phyloP scores from a whole-genome alignment of 2,113 vertebrate genomes.

The Scatophagus argus region DNA sequence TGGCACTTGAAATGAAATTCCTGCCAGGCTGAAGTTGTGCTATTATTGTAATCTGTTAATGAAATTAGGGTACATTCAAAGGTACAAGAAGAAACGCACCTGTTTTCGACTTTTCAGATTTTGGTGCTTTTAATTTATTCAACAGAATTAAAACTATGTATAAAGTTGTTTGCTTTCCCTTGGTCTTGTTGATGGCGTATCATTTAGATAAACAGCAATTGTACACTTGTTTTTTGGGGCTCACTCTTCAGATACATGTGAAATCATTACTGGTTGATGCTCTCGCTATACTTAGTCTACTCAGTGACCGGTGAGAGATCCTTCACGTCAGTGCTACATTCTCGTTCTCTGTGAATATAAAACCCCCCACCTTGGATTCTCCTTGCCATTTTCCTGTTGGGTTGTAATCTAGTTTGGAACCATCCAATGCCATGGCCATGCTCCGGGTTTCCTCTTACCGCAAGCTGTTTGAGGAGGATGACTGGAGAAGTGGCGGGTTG shows the following conservation, averaged over 20 bases:
- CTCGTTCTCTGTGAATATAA: constrained; percentile 67
- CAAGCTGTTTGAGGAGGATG: constrained; percentile 77
- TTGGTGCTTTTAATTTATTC: constrained; percentile 87
- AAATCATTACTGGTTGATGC: constrained; percentile 75
- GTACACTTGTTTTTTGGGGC: neutral
- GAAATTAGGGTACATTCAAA: constrained; percentile 67
- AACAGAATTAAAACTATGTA: constrained; percentile 83
- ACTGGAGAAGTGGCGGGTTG: constrained; percentile 57
- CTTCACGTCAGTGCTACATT: constrained; percentile 76
- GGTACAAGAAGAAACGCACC: constrained; percentile 68
- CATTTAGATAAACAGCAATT: neutral
- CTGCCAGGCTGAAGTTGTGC: constrained; percentile 9
- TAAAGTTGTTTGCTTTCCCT: constrained; percentile 28
- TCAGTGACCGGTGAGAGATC: constrained; percentile 59
- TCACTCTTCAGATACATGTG: constrained; percentile 58
- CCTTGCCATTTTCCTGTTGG: constrained; percentile 34
- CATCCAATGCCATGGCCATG: constrained; percentile 69
- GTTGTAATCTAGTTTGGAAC: constrained; percentile 10
- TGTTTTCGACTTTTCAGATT: constrained; percentile 62
- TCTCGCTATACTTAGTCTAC: constrained; percentile 66
- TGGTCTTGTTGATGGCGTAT: neutral
- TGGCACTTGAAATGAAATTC: constrained; percentile 2
- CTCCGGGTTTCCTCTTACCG: constrained; percentile 85
- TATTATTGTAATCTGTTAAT: constrained; percentile 33
- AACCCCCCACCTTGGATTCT: constrained; percentile 32